Evolutionary conservation across 2,888 invertebrate species (phyloP), one percentile per base, ranked within the genome.

Genomic region (Neoaliturus tenellus): DNA sequence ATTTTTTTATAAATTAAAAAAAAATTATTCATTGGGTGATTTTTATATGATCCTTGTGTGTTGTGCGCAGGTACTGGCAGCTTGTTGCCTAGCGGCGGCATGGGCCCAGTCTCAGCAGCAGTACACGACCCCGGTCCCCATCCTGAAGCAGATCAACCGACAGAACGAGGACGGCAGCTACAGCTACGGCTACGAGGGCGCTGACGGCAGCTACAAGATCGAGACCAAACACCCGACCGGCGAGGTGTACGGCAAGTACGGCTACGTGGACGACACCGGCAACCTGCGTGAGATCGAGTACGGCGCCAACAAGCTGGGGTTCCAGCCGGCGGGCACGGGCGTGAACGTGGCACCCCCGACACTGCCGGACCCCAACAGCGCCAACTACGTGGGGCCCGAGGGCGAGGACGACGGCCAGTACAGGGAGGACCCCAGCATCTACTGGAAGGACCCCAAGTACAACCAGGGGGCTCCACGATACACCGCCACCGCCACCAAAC

Each of bases 91-190:
- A 80, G 88, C 89, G 14, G 86, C 88, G 62, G 89, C 89, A 41
- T 89, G 89, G 83, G 85, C 85, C 10, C 88, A 89, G 81, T 90
- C 90, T 83, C 93, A 93, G 87, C 91, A 92, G 12, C 90, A 91
- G 83, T 93, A 94, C 87, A 95, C 96, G 0, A 95, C 96, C 0
- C 96, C 96, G 0, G 95, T 96, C 12, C 95, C 96, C 0, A 96
- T 96, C 89, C 91, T 96, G 78, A 96, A 96, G 90, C 96, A 96
- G 85, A 95, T 97, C 89, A 96, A 96, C 92, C 93, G 94, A 85
- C 96, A 97, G 90, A 96, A 97, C 89, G 96, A 96, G 86, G 97
- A 97, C 87, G 97, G 96, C 0, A 96, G 96, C 14, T 97, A 97
- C 91, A 96, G 96, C 88, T 97, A 95, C 89, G 97, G 97, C 0